A percentile compares a stretch with the other conserved stretches of the same genome.
Conservation (phyloP, 2,113 vertebrate species). For the Scytalopus superciliaris region DNA sequence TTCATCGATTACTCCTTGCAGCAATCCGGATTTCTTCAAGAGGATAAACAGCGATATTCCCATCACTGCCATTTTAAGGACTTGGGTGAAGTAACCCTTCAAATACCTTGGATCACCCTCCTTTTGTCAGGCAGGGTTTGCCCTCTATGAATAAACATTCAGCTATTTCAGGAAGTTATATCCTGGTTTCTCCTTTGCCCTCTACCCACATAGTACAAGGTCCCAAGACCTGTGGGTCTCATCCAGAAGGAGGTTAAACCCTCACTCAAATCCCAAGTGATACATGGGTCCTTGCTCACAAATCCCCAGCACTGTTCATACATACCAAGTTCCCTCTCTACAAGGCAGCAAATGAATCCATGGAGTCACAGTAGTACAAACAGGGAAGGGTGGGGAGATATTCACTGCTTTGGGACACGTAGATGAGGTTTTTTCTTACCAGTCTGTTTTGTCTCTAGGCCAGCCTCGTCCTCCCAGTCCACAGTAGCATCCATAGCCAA, state of each 20-base stretch:
- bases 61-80: background rate
- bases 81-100: background rate
- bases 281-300: background rate
- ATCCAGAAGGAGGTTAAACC: background rate
- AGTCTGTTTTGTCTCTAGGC: slow-evolving; percentile 84
- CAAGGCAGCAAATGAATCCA: background rate
- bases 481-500: slow-evolving; percentile 89
- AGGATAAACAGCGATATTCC: background rate
- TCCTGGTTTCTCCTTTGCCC: background rate
- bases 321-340: background rate
- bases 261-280: background rate
- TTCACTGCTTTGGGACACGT: background rate
- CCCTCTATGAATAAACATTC: background rate
- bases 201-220: background rate
- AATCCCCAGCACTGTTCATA: background rate
- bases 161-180: background rate
- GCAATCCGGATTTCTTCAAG: background rate
- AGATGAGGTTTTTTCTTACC: slow-evolving; percentile 71
- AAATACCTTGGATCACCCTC: background rate
- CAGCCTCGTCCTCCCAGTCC: slow-evolving; percentile 85
- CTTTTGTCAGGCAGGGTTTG: background rate
- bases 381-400: background rate
- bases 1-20: background rate
- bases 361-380: background rate
- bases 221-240: background rate